Evolutionary conservation across 92 coral and sea anemone species (phyloP).

Genomic region (Siderastrea radians): DNA sequence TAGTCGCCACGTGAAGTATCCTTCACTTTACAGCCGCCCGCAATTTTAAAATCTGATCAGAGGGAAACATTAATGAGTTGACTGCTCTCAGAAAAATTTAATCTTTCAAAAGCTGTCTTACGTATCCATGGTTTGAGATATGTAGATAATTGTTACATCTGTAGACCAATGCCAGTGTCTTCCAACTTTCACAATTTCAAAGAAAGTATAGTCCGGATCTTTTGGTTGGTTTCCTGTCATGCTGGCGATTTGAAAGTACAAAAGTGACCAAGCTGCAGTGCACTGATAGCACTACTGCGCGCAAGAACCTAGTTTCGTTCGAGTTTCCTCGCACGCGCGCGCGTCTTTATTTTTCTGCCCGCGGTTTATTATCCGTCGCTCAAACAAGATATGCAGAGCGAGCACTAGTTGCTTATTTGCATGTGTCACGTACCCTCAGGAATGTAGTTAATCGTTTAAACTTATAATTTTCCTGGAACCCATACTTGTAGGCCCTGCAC

Average conservation of each 20-base stretch:
- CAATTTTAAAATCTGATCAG: background rate
- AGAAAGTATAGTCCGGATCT: background rate
- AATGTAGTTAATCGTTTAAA: no score
- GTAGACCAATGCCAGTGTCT: background rate
- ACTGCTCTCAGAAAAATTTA: no score
- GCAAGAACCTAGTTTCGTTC: background rate
- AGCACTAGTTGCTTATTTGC: no score
- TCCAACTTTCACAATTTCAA: background rate
- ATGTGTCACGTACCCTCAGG: no score
- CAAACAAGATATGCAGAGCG: no score
- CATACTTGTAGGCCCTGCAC: no score
- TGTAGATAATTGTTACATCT: background rate
- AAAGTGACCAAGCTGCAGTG: background rate
- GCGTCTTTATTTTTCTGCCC: background rate
- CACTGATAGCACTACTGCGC: background rate
- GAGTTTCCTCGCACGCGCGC: conserved; percentile 6
- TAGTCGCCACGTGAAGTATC: background rate
- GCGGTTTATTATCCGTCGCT: background rate
- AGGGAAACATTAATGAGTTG: no score
- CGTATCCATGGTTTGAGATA: background rate
- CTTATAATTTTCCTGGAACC: no score
- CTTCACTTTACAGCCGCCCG: background rate
- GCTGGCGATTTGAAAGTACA: background rate
- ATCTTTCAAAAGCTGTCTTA: no score
- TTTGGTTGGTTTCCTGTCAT: background rate